Base-by-base conservation (phyloP, 2,888 invertebrate species). In the Stomorhina lunata region DNA sequence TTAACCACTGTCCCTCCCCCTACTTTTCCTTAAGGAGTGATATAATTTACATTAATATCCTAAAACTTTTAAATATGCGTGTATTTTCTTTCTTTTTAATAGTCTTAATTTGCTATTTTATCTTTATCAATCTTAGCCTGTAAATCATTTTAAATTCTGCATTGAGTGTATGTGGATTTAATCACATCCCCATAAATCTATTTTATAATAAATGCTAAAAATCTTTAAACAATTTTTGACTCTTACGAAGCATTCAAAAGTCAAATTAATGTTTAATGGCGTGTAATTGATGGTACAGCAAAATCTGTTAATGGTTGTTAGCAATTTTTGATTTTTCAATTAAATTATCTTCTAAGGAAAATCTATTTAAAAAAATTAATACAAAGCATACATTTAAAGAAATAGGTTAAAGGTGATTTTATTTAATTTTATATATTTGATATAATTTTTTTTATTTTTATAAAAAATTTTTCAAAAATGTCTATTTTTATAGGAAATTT, bases 221-320 rank as follows among this genome's bases (percentile, higher is more conserved):
- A 12, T 25, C 27, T 50, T n/a, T n/a, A n/a, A n/a, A 27, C 22
- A 50, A 45, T 32, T 65, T 29, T 45, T 63, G 15, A 9, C 40
- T 10, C 6, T 1, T 15, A 17, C 12, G 43, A 63, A 27, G 7
- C 27, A 20, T 50, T 50, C 6, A 17, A n/a, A 65, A 65, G 1
- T 12, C 1, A 45, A 65, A 65, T 65, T 65, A 65, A 45, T 63
- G 29, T 63, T 63, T 45, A 63, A 65, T 45, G 45, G 6, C 12
- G 45, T 65, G 63, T 45, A 45, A 29, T 29, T 45, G 20, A 63
- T 63, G 45, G 6, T 15, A 7, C 7, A 17, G n/a, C 9, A 20
- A 45, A 29, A 65, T 65, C 45, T 29, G 17, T 29, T 45, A 27
- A 45, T 63, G 29, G 27, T 45, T 59, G 59, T 59, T 25, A 59